These are phyloP conservation scores for Trematomus bernacchii DNA, from an alignment of 2,797 vertebrate species.

Conservation along the genomic window DNA sequence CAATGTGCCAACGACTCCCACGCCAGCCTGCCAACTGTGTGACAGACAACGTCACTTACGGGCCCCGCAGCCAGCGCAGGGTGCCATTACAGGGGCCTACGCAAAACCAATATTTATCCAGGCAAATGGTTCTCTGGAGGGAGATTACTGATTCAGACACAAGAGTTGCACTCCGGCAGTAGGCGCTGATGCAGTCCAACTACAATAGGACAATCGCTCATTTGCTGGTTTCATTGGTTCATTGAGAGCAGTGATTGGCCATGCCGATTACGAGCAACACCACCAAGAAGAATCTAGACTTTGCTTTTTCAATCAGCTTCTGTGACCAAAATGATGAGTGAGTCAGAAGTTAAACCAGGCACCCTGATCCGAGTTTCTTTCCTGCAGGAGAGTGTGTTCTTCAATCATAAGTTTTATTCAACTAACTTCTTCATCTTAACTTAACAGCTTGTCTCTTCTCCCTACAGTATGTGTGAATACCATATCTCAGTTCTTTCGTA, in stretches of 20 bases:
- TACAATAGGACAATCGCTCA: conserved; percentile 16
- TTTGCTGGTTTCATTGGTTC: conserved; percentile 42
- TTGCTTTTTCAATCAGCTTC: no score
- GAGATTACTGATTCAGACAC: conserved; percentile 76
- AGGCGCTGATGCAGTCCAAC: conserved; percentile 56
- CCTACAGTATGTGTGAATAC: neutral
- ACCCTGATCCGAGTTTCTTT: neutral
- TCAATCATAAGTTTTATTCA: neutral
- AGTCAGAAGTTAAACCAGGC: neutral
- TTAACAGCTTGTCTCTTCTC: neutral
- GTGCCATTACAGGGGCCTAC: conserved; percentile 79
- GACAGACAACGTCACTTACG: conserved; percentile 84
- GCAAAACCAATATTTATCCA: conserved; percentile 85
- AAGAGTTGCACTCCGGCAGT: conserved; percentile 64
- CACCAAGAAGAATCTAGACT: neutral
- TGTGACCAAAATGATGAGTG: conserved; percentile 4
- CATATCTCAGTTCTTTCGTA: neutral
- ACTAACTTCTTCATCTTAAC: conserved; percentile 3
- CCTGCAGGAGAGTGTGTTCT: neutral
- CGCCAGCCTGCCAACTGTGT: conserved; percentile 79
- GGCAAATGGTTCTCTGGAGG: conserved; percentile 81
- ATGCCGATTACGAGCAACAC: conserved; percentile 6
- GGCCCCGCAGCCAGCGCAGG: conserved; percentile 71
- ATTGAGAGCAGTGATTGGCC: conserved; percentile 27
- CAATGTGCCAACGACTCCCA: conserved; percentile 84